phyloP scores from a whole-genome alignment of 2,888 invertebrate genomes.

The Cybosia mesomella region DNA sequence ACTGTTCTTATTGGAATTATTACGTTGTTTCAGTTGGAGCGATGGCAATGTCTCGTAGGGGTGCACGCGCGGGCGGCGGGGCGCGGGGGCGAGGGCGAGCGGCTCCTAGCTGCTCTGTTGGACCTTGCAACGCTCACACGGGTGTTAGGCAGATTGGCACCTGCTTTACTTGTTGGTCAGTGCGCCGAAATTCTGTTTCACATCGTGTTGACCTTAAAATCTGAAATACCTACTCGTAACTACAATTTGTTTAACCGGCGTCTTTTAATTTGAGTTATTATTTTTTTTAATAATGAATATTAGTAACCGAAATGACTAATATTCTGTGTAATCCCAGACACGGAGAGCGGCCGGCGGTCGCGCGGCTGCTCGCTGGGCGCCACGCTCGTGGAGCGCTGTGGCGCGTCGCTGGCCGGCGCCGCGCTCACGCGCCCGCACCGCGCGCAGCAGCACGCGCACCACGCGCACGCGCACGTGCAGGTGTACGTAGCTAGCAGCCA shows the following conservation, averaged over 20 bases:
- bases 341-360: constrained; percentile 34
- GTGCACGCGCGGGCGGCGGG: constrained; percentile 77
- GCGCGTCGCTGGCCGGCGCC: constrained; percentile 72
- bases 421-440: constrained; percentile 78
- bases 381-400: constrained; percentile 74
- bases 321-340: too few relatives aligned
- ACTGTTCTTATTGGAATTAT: too few relatives aligned
- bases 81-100: constrained; percentile 69
- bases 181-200: not conserved
- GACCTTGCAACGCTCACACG: constrained; percentile 83
- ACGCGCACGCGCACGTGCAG: constrained; percentile 69
- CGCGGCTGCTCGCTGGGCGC: constrained; percentile 56
- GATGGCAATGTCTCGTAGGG: constrained; percentile 81
- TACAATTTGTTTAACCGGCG: not conserved
- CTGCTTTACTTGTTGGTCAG: constrained; percentile 72
- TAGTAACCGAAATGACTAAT: too few relatives aligned
- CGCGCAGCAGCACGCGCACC: constrained; percentile 56
- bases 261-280: too few relatives aligned
- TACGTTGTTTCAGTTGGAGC: constrained; percentile 67
- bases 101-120: constrained; percentile 78
- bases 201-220: too few relatives aligned
- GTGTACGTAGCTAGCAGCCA: constrained; percentile 66
- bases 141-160: constrained; percentile 79
- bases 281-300: too few relatives aligned
- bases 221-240: too few relatives aligned